Percentiles rank a stretch among this genome's conserved stretches.
phyloP scores from a whole-genome alignment of 2,888 invertebrate genomes.

The Drosophila cognata region DNA sequence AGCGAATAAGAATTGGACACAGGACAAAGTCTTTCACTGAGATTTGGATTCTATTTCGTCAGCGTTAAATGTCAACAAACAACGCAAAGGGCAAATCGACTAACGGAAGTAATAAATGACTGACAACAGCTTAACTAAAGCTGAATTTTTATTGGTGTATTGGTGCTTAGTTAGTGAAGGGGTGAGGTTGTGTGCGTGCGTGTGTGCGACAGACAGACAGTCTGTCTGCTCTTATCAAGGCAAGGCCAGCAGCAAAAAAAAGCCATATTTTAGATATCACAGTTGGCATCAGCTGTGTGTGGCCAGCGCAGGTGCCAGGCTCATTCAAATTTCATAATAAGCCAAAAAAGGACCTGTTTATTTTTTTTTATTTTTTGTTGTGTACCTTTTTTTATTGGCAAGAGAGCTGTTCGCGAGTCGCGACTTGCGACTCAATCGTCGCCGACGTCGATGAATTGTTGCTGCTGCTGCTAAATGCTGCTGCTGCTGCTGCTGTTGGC shows the following conservation, averaged over 20 bases:
- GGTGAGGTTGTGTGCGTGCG: conserved; percentile 11
- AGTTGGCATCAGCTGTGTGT: conserved; percentile 42
- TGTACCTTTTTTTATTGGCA: conserved; percentile 64
- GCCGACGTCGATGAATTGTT: conserved; percentile 36
- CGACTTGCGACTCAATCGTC: conserved; percentile 37
- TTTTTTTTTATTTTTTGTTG: conserved; percentile 22
- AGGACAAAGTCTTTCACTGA: conserved; percentile 39
- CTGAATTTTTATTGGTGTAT: conserved; percentile 20
- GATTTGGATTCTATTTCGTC: conserved; percentile 4
- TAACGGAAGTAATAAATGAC: conserved; percentile 29
- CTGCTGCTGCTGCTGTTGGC: conserved; percentile 29
- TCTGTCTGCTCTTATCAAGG: conserved; percentile 75
- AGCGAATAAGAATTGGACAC: conserved; percentile 4
- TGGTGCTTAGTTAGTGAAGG: conserved; percentile 40
- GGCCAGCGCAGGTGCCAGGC: conserved; percentile 14
- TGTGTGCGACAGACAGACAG: conserved; percentile 55
- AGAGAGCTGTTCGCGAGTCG: conserved; percentile 40
- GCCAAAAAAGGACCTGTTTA: conserved; percentile 30
- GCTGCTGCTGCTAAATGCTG: conserved; percentile 34
- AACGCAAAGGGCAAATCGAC: conserved; percentile 19
- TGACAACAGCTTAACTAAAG: conserved; percentile 30
- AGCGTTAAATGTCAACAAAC: conserved; percentile 32
- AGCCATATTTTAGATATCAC: conserved; percentile 18
- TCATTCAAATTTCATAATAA: not conserved
- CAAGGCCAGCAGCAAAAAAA: conserved; percentile 56